Evolutionary conservation across 2,888 invertebrate genomes (phyloP).

Genomic region (Sinodicranocentrus sp.): DNA sequence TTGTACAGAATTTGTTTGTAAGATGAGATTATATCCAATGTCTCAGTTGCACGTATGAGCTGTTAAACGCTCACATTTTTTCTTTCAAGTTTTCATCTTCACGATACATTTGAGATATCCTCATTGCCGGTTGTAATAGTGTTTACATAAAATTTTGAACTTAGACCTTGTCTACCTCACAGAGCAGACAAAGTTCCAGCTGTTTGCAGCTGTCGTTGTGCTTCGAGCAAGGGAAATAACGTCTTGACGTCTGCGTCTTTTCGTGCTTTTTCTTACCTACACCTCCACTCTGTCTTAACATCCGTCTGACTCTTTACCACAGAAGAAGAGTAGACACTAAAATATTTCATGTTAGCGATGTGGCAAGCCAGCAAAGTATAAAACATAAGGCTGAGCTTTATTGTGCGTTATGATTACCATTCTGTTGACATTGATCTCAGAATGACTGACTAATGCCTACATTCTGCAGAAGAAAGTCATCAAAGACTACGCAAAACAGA

Average conservation of each 20-base stretch:
- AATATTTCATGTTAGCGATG: slow-evolving; percentile 14
- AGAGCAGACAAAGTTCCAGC: slow-evolving; percentile 29
- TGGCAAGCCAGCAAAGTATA: background rate
- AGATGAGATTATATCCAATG: too few relatives aligned
- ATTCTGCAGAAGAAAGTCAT: too few relatives aligned
- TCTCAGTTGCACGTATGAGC: too few relatives aligned
- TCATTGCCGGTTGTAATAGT: background rate
- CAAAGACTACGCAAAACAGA: too few relatives aligned
- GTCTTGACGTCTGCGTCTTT: slow-evolving; percentile 1
- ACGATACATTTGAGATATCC: background rate
- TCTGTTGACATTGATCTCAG: slow-evolving; percentile 36
- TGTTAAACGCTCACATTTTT: too few relatives aligned
- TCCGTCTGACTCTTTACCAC: slow-evolving; percentile 4
- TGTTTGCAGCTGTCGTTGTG: slow-evolving; percentile 56
- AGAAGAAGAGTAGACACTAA: too few relatives aligned
- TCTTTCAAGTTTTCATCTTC: background rate
- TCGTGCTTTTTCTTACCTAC: slow-evolving; percentile 22
- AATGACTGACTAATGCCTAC: slow-evolving; percentile 17
- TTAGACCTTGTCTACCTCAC: background rate
- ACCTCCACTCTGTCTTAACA: slow-evolving; percentile 24
- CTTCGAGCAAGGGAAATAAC: background rate
- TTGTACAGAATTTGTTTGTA: too few relatives aligned
- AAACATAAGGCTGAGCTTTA: slow-evolving; percentile 3
- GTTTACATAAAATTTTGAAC: slow-evolving; percentile 33
- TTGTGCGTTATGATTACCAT: background rate